These are phyloP conservation scores for Puma concolor DNA, from an alignment of 2,113 vertebrate genomes.

Conservation along the genomic window DNA sequence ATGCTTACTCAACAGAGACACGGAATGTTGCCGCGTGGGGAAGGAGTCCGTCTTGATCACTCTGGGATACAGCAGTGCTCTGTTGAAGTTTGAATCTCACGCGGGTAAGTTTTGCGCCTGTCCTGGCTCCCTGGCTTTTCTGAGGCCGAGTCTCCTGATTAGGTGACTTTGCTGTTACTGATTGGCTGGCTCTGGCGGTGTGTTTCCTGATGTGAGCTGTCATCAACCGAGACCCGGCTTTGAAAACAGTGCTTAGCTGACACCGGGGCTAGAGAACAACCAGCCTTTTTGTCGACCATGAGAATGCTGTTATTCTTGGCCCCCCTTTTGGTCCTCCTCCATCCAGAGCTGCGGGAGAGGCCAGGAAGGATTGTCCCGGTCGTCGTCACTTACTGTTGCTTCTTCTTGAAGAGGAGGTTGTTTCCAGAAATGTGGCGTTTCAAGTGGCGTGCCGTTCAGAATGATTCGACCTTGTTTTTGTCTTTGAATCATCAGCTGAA, in stretches of 20 bases:
- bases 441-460: background rate
- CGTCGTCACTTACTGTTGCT: background rate
- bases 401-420: background rate
- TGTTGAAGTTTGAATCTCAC: conserved; percentile 86
- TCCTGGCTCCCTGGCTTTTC: background rate
- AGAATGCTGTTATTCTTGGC: background rate
- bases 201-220: background rate
- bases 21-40: conserved; percentile 86
- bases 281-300: background rate
- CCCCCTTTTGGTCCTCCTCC: background rate
- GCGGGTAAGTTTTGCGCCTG: conserved; percentile 82
- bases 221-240: background rate
- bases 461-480: background rate
- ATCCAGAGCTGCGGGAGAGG: background rate
- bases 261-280: background rate
- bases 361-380: background rate
- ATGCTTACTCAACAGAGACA: conserved; percentile 84
- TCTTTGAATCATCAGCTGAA: background rate
- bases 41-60: conserved; percentile 88
- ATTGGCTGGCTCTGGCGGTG: background rate
- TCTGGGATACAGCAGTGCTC: conserved; percentile 81
- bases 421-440: background rate
- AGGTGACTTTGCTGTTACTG: background rate
- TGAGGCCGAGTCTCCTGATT: background rate
- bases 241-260: background rate